phyloP scores from a whole-genome alignment of 30 jellyfish, hydroid and myxozoan species.

The Hydractinia symbiolongicarpus region DNA sequence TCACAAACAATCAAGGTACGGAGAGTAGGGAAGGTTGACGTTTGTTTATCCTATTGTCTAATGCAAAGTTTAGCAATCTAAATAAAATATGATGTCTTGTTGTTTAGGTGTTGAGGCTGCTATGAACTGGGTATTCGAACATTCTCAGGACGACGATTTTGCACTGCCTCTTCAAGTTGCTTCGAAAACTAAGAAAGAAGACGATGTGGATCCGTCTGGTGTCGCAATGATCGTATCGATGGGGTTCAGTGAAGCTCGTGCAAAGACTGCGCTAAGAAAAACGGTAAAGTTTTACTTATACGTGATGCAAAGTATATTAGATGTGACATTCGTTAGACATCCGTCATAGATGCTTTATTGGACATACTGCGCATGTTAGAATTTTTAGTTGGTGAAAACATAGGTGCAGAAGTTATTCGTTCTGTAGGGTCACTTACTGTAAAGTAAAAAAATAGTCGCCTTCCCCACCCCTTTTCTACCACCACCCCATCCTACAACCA shows the following conservation, averaged over 20 bases:
- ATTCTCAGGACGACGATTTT: slow-evolving; percentile 41
- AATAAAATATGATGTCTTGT: background rate
- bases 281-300: slow-evolving; percentile 38
- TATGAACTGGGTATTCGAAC: slow-evolving; percentile 93
- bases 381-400: no score
- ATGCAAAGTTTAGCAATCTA: background rate
- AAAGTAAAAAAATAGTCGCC: background rate
- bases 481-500: no score
- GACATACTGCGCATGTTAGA: no score
- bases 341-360: no score
- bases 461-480: no score
- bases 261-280: slow-evolving; percentile 64
- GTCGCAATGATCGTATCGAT: slow-evolving; percentile 62
- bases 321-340: no score
- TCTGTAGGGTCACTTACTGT: background rate
- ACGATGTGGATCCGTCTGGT: slow-evolving; percentile 21
- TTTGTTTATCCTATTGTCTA: background rate
- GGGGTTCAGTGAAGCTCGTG: slow-evolving; percentile 88
- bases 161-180: slow-evolving; percentile 19
- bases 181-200: background rate
- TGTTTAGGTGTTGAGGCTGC: slow-evolving; percentile 84
- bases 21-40: background rate
- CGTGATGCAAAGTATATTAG: background rate
- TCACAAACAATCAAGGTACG: slow-evolving; percentile 74
- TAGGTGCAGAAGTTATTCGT: background rate